These are phyloP conservation scores for Taenaris catops DNA, from an alignment of 2,888 invertebrate species.

Conservation along the genomic window DNA sequence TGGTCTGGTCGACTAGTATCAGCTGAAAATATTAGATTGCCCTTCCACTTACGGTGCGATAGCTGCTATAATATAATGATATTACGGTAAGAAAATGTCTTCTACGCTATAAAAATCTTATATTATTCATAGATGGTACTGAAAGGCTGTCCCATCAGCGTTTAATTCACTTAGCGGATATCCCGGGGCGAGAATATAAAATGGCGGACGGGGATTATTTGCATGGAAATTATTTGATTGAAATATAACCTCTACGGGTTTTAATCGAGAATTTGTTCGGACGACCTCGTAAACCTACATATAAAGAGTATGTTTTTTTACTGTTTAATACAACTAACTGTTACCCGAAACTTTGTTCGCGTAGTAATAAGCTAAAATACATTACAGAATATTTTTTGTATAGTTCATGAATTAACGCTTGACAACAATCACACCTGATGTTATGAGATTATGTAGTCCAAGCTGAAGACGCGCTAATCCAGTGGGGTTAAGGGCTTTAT, in stretches of 20 bases:
- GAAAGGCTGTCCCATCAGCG: constrained; percentile 13
- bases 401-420: too few species aligned
- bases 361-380: too few species aligned
- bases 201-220: constrained; percentile 6
- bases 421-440: too few species aligned
- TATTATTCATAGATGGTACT: constrained; percentile 7
- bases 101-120: constrained; percentile 8
- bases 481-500: too few species aligned
- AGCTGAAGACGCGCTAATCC: too few species aligned
- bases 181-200: constrained; percentile 3
- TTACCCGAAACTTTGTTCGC: too few species aligned
- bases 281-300: too few species aligned
- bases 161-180: constrained; percentile 18
- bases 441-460: too few species aligned
- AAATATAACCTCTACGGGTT: neutral
- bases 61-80: neutral
- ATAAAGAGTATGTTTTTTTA: too few species aligned
- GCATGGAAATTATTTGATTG: constrained; percentile 9
- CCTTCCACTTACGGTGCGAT: constrained; percentile 1
- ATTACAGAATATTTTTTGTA: too few species aligned
- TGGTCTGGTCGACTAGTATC: too few species aligned
- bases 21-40: constrained; percentile 2
- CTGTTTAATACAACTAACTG: too few species aligned
- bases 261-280: neutral
- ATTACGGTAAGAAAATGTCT: constrained; percentile 7